Conservation (phyloP, 2,797 vertebrate genomes). For the Brotogeris chrysoptera region DNA sequence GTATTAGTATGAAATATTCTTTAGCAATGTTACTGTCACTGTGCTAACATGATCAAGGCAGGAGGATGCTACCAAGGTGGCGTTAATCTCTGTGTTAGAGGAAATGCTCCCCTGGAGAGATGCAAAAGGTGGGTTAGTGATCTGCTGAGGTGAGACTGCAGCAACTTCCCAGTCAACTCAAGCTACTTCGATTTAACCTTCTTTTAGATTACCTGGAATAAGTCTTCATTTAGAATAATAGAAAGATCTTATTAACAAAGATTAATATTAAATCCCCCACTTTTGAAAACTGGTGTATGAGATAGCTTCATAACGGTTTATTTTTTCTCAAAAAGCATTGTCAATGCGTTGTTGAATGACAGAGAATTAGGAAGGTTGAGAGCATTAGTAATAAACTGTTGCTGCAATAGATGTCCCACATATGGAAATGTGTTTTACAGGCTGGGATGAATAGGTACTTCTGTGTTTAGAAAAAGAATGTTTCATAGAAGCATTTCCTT, state of each 20-base stretch:
- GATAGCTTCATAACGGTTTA: not conserved
- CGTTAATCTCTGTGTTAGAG: not conserved
- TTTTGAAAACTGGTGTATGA: not conserved
- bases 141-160: not conserved
- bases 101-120: not conserved
- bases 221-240: not conserved
- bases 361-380: not conserved
- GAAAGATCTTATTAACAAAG: not conserved
- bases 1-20: not conserved
- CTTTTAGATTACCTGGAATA: not conserved
- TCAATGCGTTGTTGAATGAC: not conserved
- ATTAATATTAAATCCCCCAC: not conserved
- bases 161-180: not conserved
- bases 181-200: not conserved
- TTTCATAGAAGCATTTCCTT: not conserved
- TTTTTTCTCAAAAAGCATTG: not conserved
- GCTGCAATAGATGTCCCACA: not conserved
- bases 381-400: not conserved
- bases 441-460: not conserved
- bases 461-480: not conserved
- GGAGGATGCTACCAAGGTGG: not conserved
- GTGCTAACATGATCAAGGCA: not conserved
- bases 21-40: not conserved
- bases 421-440: not conserved
- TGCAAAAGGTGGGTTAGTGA: not conserved